These are phyloP conservation scores for Dipodomys stephensi DNA, from an alignment of 2,113 vertebrate genomes.

Conservation along the genomic window DNA sequence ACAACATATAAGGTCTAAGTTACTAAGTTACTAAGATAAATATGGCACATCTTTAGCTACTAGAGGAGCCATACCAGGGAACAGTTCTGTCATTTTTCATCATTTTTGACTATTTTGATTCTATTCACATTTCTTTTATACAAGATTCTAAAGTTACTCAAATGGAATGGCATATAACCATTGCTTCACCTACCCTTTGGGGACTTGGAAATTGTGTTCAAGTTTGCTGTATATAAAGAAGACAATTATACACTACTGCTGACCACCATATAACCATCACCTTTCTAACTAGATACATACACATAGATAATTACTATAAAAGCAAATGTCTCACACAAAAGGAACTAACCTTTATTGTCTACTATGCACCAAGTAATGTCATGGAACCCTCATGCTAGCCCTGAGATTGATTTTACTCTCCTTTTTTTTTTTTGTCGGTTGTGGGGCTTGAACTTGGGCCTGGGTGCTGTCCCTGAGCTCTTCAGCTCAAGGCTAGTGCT, in stretches of 20 bases:
- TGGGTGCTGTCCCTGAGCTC: no score
- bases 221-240: background rate
- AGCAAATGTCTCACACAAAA: background rate
- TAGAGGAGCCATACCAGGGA: background rate
- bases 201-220: background rate
- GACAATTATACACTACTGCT: background rate
- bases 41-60: background rate
- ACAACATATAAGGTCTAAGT: background rate
- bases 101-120: slow-evolving; percentile 41
- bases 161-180: background rate
- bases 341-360: background rate
- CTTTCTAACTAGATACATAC: background rate
- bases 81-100: slow-evolving; percentile 15
- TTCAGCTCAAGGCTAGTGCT: no score
- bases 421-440: background rate
- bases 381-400: background rate
- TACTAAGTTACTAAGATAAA: background rate
- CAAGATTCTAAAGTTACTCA: slow-evolving; percentile 45
- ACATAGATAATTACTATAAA: background rate
- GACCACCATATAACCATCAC: background rate
- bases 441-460: no score
- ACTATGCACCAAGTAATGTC: background rate
- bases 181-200: background rate
- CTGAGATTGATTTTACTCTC: background rate
- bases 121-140: slow-evolving; percentile 1